phyloP scores from a whole-genome alignment of 2,888 invertebrate genomes.

The Serrognathus titanus region DNA sequence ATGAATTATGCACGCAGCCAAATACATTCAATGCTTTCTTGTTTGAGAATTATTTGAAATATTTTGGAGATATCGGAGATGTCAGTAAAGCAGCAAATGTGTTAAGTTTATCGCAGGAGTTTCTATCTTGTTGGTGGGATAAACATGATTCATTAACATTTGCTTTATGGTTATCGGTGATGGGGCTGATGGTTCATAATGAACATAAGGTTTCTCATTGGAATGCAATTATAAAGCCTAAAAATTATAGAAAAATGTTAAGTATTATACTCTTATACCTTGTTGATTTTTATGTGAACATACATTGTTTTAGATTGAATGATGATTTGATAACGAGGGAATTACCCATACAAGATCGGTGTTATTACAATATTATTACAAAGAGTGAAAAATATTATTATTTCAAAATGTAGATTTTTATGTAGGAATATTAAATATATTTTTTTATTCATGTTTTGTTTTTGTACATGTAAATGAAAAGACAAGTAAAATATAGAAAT shows the following conservation, averaged over 20 bases:
- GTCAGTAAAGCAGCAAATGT: slow-evolving; percentile 59
- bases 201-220: slow-evolving; percentile 65
- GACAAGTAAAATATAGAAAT: too few species aligned
- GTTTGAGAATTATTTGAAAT: slow-evolving; percentile 71
- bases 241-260: slow-evolving; percentile 35
- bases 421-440: too few species aligned
- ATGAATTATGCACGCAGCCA: slow-evolving; percentile 66
- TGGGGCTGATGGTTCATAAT: slow-evolving; percentile 72
- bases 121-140: slow-evolving; percentile 64
- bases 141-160: slow-evolving; percentile 42
- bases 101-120: slow-evolving; percentile 67
- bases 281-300: slow-evolving; percentile 1
- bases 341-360: slow-evolving; percentile 32
- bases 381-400: slow-evolving; percentile 28
- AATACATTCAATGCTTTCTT: slow-evolving; percentile 65
- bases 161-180: slow-evolving; percentile 62
- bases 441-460: too few species aligned
- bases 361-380: slow-evolving; percentile 37
- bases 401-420: slow-evolving; percentile 12
- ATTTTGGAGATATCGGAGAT: slow-evolving; percentile 65
- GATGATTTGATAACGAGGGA: slow-evolving; percentile 5
- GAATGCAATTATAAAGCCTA: slow-evolving; percentile 65
- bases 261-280: background rate
- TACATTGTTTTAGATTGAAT: slow-evolving; percentile 15
- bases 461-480: too few species aligned